phyloP scores from a whole-genome alignment of 2,797 vertebrate species.

The Threskiornis aethiopicus region DNA sequence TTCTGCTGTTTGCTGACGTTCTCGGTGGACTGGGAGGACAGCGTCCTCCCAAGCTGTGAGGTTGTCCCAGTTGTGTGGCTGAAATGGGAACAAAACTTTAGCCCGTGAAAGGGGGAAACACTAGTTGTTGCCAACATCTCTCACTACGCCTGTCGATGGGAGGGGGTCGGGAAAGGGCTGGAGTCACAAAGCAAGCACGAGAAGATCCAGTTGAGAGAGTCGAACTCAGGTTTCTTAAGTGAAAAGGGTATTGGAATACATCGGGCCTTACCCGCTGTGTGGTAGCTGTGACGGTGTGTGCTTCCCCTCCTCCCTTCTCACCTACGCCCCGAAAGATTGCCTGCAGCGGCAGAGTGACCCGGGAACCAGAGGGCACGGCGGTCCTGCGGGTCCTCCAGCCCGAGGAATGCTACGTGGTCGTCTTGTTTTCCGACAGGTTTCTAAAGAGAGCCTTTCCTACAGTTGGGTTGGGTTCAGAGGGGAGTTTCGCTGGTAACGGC shows the following conservation, averaged over 20 bases:
- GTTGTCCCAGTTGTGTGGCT: not conserved
- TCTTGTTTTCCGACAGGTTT: not conserved
- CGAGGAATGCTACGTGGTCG: not conserved
- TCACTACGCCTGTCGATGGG: not conserved
- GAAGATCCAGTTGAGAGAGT: constrained; percentile 28
- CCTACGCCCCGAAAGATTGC: not conserved
- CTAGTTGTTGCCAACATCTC: not conserved
- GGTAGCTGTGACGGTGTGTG: not conserved
- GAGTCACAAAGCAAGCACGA: not conserved
- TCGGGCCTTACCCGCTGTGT: not conserved
- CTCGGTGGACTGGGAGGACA: not conserved
- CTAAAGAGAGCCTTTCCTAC: constrained; percentile 8
- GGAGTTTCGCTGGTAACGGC: not conserved
- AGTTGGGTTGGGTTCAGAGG: not conserved
- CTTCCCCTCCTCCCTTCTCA: not conserved
- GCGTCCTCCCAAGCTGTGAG: not conserved
- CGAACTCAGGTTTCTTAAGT: constrained; percentile 53
- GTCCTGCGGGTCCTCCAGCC: not conserved
- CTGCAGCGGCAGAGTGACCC: not conserved
- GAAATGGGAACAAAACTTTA: not conserved
- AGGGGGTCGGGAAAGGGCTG: not conserved
- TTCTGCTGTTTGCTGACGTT: not conserved
- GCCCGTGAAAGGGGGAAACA: not conserved
- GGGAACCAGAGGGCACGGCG: not conserved
- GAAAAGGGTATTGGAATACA: not conserved